phyloP scores from a whole-genome alignment of 2,888 invertebrate genomes.

The Cryptus armator region DNA sequence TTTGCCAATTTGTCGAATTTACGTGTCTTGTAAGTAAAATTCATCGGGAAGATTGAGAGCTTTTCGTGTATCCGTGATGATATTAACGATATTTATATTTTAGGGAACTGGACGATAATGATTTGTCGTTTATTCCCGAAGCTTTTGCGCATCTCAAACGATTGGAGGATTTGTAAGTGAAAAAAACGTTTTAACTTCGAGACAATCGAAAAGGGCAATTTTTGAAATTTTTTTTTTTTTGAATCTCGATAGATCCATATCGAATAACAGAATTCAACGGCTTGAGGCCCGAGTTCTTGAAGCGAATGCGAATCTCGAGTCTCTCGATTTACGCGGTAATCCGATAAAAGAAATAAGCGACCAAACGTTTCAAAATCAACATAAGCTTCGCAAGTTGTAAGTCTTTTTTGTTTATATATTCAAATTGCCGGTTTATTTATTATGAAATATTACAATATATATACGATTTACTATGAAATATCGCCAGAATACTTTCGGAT shows the following conservation, averaged over 20 bases:
- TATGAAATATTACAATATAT: not conserved
- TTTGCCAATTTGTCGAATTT: conserved; percentile 93
- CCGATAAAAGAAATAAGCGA: conserved; percentile 80
- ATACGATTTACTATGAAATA: not conserved
- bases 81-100: conserved; percentile 76
- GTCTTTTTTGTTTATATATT: conserved; percentile 81
- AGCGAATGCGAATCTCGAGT: conserved; percentile 89
- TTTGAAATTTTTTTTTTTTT: not conserved
- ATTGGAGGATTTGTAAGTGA: conserved; percentile 94
- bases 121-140: conserved; percentile 90
- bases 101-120: conserved; percentile 93
- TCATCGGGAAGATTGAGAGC: not conserved
- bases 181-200: not conserved
- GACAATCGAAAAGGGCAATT: not conserved
- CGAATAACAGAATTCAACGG: conserved; percentile 92
- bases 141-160: conserved; percentile 91
- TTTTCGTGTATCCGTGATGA: not conserved
- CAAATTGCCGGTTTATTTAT: not conserved
- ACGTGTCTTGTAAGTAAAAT: conserved; percentile 93
- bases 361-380: conserved; percentile 87
- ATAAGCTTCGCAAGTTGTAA: conserved; percentile 93
- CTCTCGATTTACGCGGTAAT: conserved; percentile 92
- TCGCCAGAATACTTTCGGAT: conserved; percentile 93
- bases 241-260: conserved; percentile 89
- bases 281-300: conserved; percentile 91